Conservation (phyloP, 2,888 invertebrate species). For the Agonopterix alstromeriana region DNA sequence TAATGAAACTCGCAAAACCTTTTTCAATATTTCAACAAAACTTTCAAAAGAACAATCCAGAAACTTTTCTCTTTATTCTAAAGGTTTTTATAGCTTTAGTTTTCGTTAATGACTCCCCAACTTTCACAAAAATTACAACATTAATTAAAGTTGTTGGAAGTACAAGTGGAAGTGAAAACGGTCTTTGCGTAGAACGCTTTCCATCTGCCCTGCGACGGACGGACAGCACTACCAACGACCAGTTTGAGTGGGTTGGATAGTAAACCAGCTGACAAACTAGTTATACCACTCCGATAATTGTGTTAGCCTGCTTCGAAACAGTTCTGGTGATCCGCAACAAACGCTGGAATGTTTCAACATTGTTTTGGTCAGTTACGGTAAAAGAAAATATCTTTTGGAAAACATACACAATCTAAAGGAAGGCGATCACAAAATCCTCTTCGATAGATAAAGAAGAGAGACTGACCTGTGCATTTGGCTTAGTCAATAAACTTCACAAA, state of each 20-base stretch:
- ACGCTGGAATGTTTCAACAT: too few species aligned
- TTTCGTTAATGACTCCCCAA: slow-evolving; percentile 1
- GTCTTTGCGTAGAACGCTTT: slow-evolving; percentile 24
- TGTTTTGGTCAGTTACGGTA: too few species aligned
- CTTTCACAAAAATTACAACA: slow-evolving; percentile 6
- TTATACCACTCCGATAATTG: slow-evolving; percentile 13
- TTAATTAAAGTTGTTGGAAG: slow-evolving; percentile 4
- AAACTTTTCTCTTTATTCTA: slow-evolving; percentile 1
- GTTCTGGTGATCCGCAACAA: background rate
- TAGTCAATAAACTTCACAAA: too few species aligned
- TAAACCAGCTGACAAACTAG: slow-evolving; percentile 23
- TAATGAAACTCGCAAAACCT: too few species aligned
- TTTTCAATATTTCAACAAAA: too few species aligned
- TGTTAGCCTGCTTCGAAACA: slow-evolving; percentile 12
- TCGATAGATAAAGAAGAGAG: too few species aligned
- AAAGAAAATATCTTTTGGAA: too few species aligned
- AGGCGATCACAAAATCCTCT: too few species aligned
- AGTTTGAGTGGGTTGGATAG: slow-evolving; percentile 18
- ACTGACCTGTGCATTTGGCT: too few species aligned
- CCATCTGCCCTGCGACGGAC: slow-evolving; percentile 25
- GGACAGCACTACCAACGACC: slow-evolving; percentile 8
- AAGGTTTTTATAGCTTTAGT: slow-evolving; percentile 1
- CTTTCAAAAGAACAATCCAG: too few species aligned
- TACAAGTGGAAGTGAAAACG: slow-evolving; percentile 27
- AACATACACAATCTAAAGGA: too few species aligned